Base-by-base conservation (phyloP, 2,113 vertebrate species). In the Etheostoma spectabile region DNA sequence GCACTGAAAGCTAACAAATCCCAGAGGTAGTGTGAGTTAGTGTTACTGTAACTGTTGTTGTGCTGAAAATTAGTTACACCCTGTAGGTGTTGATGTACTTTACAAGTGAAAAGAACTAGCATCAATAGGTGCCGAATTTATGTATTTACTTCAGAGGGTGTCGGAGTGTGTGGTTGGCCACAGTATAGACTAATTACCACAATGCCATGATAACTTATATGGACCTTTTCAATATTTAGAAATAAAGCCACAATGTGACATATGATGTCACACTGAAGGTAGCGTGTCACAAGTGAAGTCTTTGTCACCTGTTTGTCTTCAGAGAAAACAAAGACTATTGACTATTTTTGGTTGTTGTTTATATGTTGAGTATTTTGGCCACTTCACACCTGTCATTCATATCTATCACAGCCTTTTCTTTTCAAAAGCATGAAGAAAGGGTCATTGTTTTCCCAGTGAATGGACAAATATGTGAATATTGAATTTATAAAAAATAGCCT, bases 1-100 rank as follows among this genome's bases (percentile, higher is more conserved):
- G 84, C 83, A 68, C 57, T 84, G 87, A 93, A 87, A 85, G 88
- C 82, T 83, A 92, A 92, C 94, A 91, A 94, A 93, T 91, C 90
- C 85, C 55, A 60, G 73, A 81, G 53, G 74, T 46, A 51, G 55
- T n/a, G 60, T 46, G 64, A 83, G 71, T 74, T 80, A 73, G 73
- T 77, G 77, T 73, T 73, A 70, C 42, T 63, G 63, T 72, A 69
- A 74, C 68, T 82, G 79, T 71, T 80, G 70, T 69, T 75, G 35
- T 65, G 65, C 77, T 38, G 22, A 74, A 86, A 63, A 63, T 66
- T 19, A 55, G 79, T 67, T 48, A 63, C 42, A 64, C 56, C 33
- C 46, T 63, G 48, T 45, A 64, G 73, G 33, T 76, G 79, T 69
- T 75, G 63, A 89, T 76, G 27, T 19, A 57, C 10, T 67, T 76